These are phyloP conservation scores for Mesaphorura yosii DNA, from an alignment of 1,140 invertebrate genomes.

Conservation along the genomic window DNA sequence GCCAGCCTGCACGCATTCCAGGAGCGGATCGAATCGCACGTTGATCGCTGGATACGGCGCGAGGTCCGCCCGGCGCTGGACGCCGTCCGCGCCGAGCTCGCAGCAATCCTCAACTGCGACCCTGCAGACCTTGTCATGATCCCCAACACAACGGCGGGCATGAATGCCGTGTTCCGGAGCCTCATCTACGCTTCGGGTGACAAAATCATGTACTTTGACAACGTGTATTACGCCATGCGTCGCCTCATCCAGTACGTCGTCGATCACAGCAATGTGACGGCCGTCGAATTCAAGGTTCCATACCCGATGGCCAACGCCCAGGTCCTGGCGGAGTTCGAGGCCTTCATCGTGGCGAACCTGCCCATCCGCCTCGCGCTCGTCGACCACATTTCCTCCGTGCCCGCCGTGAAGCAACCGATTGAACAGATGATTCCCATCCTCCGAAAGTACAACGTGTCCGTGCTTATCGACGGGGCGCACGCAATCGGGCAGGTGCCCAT, in stretches of 20 bases:
- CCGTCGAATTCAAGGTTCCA: constrained; percentile 6
- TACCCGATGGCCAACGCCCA: constrained; percentile 21
- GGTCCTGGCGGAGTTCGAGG: constrained; percentile 11
- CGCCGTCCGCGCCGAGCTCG: constrained; percentile 7
- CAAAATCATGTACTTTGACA: constrained; percentile 16
- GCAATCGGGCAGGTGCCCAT: constrained; percentile 23
- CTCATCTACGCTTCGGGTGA: constrained; percentile 7
- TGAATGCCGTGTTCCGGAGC: constrained; percentile 24
- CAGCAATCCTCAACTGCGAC: constrained; percentile 7
- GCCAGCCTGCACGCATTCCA: constrained; percentile 12
- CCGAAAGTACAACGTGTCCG: constrained; percentile 9
- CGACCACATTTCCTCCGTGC: constrained; percentile 22
- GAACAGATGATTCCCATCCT: constrained; percentile 14
- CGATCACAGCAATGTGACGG: constrained; percentile 4
- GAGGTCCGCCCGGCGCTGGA: constrained; percentile 8
- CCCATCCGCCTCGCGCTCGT: constrained; percentile 16
- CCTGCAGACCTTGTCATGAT: constrained; percentile 21
- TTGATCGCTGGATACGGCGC: constrained; percentile 17
- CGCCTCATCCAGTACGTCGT: constrained; percentile 14
- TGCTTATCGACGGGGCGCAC: constrained; percentile 25
- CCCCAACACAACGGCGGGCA: constrained; percentile 23
- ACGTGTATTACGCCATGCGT: constrained; percentile 15
- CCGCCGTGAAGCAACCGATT: constrained; percentile 15
- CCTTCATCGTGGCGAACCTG: constrained; percentile 6
- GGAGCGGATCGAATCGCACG: constrained; percentile 10